Percentiles rank a stretch among this genome's conserved stretches.
Evolutionary conservation across 2,113 vertebrate genomes (phyloP).

Genomic region (Ctenomys sociabilis): DNA sequence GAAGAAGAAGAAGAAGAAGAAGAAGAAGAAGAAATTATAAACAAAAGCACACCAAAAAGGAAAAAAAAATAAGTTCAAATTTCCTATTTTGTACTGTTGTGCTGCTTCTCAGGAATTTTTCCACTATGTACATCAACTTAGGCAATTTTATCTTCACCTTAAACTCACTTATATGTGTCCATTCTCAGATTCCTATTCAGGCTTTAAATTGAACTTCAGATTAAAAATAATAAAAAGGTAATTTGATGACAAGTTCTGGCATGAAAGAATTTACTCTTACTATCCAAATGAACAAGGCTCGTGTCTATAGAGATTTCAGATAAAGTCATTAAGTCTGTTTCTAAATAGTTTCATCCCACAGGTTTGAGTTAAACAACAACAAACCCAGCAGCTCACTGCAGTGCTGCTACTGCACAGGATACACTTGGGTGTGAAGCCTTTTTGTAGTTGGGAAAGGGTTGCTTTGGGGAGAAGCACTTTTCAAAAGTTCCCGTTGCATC

Average conservation of each 20-base stretch:
- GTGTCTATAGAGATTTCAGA: background rate
- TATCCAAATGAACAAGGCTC: background rate
- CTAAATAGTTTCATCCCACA: background rate
- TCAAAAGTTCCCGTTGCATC: background rate
- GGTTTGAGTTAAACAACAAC: background rate
- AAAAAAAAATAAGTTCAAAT: too few relatives aligned
- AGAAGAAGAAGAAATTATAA: too few relatives aligned
- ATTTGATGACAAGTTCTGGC: background rate
- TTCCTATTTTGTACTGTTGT: background rate
- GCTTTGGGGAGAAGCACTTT: background rate
- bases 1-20: background rate
- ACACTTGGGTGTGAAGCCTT: background rate
- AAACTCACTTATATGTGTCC: background rate
- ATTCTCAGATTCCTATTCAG: background rate
- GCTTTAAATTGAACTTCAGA: constrained; percentile 1
- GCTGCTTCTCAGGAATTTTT: background rate
- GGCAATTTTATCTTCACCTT: background rate
- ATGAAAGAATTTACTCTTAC: background rate
- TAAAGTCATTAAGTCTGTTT: background rate
- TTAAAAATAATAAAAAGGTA: background rate
- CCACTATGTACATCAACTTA: background rate
- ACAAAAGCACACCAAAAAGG: background rate
- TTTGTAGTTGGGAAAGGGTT: background rate
- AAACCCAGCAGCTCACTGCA: background rate
- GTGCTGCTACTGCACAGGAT: background rate